A percentile compares a stretch with the other conserved stretches of the same genome.
These are phyloP conservation scores for Tenthredo scrophulariae DNA, from an alignment of 2,888 invertebrate genomes.

Conservation along the genomic window DNA sequence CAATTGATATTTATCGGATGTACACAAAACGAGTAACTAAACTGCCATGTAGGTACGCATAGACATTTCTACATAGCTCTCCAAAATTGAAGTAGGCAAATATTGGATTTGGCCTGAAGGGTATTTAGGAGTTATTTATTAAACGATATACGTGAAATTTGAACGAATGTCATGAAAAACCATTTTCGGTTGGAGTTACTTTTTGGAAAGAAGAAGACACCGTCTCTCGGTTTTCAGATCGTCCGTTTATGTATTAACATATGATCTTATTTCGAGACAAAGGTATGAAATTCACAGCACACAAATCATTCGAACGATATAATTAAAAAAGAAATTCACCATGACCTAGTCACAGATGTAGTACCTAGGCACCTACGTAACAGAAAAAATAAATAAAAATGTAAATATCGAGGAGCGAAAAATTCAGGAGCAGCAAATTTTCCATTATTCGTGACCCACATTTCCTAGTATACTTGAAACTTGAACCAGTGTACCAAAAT, in stretches of 20 bases:
- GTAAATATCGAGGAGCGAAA: conserved; percentile 18
- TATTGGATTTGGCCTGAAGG: neutral
- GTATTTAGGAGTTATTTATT: neutral
- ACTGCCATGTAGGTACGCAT: neutral
- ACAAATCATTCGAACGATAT: neutral
- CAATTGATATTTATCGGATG: neutral
- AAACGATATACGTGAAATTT: neutral
- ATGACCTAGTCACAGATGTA: conserved; percentile 19
- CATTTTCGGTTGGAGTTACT: neutral
- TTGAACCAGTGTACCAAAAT: neutral
- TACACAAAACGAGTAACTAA: neutral
- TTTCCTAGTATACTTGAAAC: neutral
- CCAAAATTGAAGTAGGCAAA: neutral
- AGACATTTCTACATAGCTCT: neutral
- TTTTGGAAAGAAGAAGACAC: neutral
- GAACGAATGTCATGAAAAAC: no score
- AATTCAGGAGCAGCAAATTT: conserved; percentile 24
- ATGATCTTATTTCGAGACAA: neutral
- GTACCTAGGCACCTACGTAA: neutral
- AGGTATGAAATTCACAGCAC: neutral
- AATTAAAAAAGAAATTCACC: neutral
- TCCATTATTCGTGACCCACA: conserved; percentile 44
- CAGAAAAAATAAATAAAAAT: conserved; percentile 13
- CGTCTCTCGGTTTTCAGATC: neutral
- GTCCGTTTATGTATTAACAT: neutral